phyloP scores from a whole-genome alignment of 2,797 vertebrate species.

The Leptatherina wallacei region DNA sequence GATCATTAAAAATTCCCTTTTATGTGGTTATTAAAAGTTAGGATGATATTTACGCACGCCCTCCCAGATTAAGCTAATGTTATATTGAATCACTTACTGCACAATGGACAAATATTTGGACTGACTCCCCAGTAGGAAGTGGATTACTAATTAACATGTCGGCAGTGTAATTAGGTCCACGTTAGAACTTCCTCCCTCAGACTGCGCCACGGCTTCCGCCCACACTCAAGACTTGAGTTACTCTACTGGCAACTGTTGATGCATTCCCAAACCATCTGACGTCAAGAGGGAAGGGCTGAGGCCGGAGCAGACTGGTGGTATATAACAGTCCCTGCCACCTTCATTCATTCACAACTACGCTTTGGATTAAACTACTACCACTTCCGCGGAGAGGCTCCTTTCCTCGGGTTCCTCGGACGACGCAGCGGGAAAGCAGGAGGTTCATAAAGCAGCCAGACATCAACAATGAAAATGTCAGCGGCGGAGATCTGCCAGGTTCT shows the following conservation, averaged over 20 bases:
- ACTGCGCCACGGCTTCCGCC: conserved; percentile 67
- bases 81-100: conserved; percentile 30
- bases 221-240: conserved; percentile 72
- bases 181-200: conserved; percentile 68
- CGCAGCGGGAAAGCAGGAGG: conserved; percentile 31
- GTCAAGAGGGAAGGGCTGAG: conserved; percentile 68
- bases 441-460: neutral
- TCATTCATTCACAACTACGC: conserved; percentile 66
- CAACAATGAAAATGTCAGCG: conserved; percentile 83
- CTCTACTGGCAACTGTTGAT: conserved; percentile 75
- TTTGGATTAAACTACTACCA: conserved; percentile 62
- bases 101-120: conserved; percentile 59
- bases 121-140: conserved; percentile 55
- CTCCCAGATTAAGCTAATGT: conserved; percentile 5
- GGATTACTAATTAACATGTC: conserved; percentile 73
- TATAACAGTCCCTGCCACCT: conserved; percentile 23
- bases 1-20: neutral
- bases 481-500: conserved; percentile 84
- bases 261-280: conserved; percentile 76
- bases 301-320: conserved; percentile 42
- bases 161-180: conserved; percentile 61
- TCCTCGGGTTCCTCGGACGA: conserved; percentile 48
- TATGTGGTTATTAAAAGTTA: conserved; percentile 5
- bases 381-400: conserved; percentile 40
- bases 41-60: conserved; percentile 16